Conservation (phyloP, 2,113 vertebrate species). For the Micronycteris hirsuta region DNA sequence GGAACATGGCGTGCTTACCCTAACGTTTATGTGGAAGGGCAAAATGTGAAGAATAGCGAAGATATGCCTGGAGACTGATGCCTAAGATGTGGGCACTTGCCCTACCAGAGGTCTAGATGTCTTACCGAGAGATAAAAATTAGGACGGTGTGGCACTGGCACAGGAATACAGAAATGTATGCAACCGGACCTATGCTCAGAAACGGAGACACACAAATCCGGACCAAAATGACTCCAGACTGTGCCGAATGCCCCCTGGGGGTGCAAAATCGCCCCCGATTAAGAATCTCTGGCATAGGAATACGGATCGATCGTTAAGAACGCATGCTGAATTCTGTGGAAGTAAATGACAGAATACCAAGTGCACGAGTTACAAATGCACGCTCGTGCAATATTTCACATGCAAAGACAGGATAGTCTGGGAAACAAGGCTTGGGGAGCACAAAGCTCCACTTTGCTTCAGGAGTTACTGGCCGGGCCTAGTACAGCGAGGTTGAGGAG, state of each 20-base stretch:
- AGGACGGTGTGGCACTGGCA: background rate
- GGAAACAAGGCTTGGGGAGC: background rate
- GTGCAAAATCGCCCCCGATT: too few species aligned
- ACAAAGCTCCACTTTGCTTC: too few species aligned
- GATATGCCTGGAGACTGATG: background rate
- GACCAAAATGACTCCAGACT: background rate
- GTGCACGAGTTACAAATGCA: background rate
- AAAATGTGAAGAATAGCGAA: background rate
- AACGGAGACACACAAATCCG: background rate
- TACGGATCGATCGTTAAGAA: background rate
- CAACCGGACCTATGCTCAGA: background rate
- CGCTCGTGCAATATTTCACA: background rate
- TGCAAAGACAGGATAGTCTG: background rate
- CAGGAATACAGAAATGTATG: background rate
- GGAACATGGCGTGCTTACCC: background rate
- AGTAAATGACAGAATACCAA: background rate
- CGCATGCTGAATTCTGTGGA: background rate
- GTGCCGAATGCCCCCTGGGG: background rate
- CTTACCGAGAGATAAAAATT: background rate
- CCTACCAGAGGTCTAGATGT: background rate
- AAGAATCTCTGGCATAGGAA: background rate
- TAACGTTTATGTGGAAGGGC: background rate
- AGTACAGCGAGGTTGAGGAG: background rate
- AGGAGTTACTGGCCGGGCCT: background rate
- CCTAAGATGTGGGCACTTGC: background rate